Evolutionary conservation across 2,113 vertebrate genomes (phyloP).

Genomic region (Xyrauchen texanus): DNA sequence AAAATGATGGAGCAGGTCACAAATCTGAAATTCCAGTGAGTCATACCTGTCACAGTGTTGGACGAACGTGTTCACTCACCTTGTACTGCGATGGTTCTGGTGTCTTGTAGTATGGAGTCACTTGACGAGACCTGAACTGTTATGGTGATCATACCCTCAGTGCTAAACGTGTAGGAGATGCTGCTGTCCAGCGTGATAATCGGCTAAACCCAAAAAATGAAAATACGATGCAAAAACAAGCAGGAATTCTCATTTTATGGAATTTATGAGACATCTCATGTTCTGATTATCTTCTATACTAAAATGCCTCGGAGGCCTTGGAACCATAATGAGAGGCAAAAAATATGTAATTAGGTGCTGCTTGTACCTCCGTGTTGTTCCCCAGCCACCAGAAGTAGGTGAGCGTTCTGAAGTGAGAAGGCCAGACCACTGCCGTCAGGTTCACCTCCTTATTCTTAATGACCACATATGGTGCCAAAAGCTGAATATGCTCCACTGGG

Average conservation of each 20-base stretch:
- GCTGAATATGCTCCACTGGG: constrained; percentile 88
- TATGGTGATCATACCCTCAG: constrained; percentile 84
- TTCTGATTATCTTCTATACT: constrained; percentile 16
- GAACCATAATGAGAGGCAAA: background rate
- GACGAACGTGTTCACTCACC: constrained; percentile 69
- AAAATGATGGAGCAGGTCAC: too few species aligned
- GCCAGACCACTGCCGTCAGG: constrained; percentile 88
- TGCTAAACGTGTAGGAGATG: constrained; percentile 80
- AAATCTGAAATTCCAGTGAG: too few species aligned
- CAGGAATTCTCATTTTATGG: too few species aligned
- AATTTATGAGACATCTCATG: too few species aligned
- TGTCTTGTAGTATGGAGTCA: constrained; percentile 87
- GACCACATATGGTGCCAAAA: constrained; percentile 87
- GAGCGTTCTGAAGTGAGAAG: constrained; percentile 86
- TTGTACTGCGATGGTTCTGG: constrained; percentile 87
- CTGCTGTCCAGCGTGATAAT: constrained; percentile 91
- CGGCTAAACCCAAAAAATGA: constrained; percentile 74
- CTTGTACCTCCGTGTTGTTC: constrained; percentile 90
- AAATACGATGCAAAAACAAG: too few species aligned
- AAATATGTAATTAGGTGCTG: constrained; percentile 21
- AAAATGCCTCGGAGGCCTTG: background rate
- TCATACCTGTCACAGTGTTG: too few species aligned
- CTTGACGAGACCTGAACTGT: constrained; percentile 91
- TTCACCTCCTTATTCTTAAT: constrained; percentile 93
- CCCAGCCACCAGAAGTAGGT: constrained; percentile 99